phyloP scores from a whole-genome alignment of 92 coral and sea anemone genomes.

The Micromussa lordhowensis region DNA sequence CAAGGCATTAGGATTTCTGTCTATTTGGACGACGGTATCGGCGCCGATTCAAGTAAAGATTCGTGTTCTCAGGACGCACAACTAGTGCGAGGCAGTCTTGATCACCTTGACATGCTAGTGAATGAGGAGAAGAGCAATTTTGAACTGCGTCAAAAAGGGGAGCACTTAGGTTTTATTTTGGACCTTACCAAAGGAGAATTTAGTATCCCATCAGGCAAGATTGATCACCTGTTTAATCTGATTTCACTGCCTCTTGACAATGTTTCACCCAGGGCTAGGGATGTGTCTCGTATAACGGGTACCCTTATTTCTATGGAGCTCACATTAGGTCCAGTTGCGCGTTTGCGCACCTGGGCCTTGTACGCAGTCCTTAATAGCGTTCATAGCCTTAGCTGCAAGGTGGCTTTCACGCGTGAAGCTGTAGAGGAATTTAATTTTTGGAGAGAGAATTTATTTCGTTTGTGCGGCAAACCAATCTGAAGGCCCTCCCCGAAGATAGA shows the following conservation, averaged over 20 bases:
- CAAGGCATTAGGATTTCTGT: constrained; percentile 47
- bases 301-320: constrained; percentile 65
- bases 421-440: constrained; percentile 67
- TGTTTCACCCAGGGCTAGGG: constrained; percentile 36
- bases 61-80: constrained; percentile 10
- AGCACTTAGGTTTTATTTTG: constrained; percentile 54
- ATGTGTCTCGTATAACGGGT: constrained; percentile 54
- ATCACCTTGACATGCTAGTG: constrained; percentile 48
- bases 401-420: constrained; percentile 42
- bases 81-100: constrained; percentile 38
- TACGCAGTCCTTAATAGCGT: too few species aligned
- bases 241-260: constrained; percentile 31
- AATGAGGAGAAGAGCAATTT: constrained; percentile 59
- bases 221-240: constrained; percentile 41
- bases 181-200: constrained; percentile 41
- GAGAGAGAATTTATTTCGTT: constrained; percentile 50
- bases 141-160: constrained; percentile 51
- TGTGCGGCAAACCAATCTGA: constrained; percentile 63
- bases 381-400: constrained; percentile 43
- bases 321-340: constrained; percentile 64
- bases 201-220: constrained; percentile 36
- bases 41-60: constrained; percentile 41
- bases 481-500: constrained; percentile 61
- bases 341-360: constrained; percentile 60
- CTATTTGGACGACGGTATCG: constrained; percentile 69